These are phyloP conservation scores for Leptoclinus maculatus DNA, from an alignment of 2,797 vertebrate species.

Conservation along the genomic window DNA sequence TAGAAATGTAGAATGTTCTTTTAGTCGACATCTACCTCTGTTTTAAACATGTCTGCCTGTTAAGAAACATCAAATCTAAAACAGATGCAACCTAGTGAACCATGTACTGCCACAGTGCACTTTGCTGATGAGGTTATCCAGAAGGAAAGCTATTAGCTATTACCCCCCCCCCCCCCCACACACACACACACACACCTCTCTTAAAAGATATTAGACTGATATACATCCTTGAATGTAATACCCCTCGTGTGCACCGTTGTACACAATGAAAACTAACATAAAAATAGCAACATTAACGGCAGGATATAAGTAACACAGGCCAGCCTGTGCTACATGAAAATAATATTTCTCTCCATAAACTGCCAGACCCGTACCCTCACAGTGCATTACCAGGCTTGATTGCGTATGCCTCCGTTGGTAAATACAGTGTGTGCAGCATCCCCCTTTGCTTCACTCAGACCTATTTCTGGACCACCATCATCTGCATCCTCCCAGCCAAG, in stretches of 20 bases:
- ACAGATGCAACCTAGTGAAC: constrained; percentile 30
- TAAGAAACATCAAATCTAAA: constrained; percentile 24
- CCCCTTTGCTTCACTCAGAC: constrained; percentile 44
- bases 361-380: neutral
- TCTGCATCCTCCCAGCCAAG: constrained; percentile 65
- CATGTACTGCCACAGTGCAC: constrained; percentile 20
- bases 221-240: constrained; percentile 26
- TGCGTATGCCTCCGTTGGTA: neutral
- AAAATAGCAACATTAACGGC: constrained; percentile 14
- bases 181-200: neutral
- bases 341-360: constrained; percentile 5
- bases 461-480: constrained; percentile 75
- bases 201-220: constrained; percentile 32
- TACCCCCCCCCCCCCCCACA: neutral
- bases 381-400: constrained; percentile 14
- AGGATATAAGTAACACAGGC: constrained; percentile 29
- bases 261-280: constrained; percentile 9
- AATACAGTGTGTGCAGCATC: constrained; percentile 48
- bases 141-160: constrained; percentile 36
- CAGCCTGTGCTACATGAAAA: constrained; percentile 12
- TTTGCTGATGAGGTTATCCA: constrained; percentile 51
- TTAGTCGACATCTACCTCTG: neutral
- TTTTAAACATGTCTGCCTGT: neutral
- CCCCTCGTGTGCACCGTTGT: neutral
- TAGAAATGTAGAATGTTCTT: neutral